Base-by-base conservation (phyloP, 2,888 invertebrate species). In the Mimachlamys varia region DNA sequence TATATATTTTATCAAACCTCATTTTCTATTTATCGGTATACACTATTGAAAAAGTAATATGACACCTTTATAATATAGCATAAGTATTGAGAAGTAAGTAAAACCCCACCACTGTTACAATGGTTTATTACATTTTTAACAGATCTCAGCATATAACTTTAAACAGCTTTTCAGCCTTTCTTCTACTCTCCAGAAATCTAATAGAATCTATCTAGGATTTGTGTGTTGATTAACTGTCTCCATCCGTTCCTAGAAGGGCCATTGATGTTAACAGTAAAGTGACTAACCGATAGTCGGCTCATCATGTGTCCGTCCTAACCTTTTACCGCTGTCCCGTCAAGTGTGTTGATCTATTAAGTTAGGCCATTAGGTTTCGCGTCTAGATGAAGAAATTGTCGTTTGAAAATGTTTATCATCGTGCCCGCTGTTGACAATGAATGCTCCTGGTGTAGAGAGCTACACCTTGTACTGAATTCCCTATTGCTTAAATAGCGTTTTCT, bases 401-500 rank as follows among this genome's bases (percentile, higher is more conserved):
- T 76, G 33, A 76, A 44, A 76, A 76, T 76, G 76, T 76, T 76
- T 76, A 76, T 76, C 76, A 76, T 76, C 76, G 76, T 76, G 76
- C 76, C 76, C 76, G 76, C 76, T 76, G 76, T 76, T 76, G 4
- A 33, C 33, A 76, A 76, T 76, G 76, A 76, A 76, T 76, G 27
- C 76, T 76, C 27, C 27, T 0, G 33, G 76, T 76, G 76, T 76
- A 13, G 13, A 33, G 76, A 33, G 7, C 33, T 2, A 15, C 76
- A 76, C 76, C 76, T 76, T 27, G 76, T 15, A 76, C 76, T 76
- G 76, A 76, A 76, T 76, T 15, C 76, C 76, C 76, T 76, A 76
- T 76, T 76, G 76, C 76, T 76, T 76, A 76, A 76, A 76, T 76
- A 76, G 13, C 10, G 76, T 76, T 76, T 76, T 76, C 76, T 27